Evolutionary conservation across 2,797 vertebrate species (phyloP).

Genomic region (Crax fasciolata): DNA sequence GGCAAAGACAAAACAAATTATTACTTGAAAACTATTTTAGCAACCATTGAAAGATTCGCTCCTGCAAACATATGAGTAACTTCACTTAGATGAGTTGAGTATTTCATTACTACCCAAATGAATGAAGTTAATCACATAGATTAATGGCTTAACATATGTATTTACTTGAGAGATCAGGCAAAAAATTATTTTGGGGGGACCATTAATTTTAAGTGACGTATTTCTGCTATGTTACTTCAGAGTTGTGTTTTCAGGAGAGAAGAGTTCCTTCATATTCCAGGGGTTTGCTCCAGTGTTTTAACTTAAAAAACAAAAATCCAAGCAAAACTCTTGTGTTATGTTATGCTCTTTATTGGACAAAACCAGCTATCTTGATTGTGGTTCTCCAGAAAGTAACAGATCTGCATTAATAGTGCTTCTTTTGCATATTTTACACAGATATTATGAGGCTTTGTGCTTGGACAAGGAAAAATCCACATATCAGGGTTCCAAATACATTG

Average conservation of each 20-base stretch:
- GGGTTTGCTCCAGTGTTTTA: rapidly evolving
- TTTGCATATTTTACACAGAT: background rate
- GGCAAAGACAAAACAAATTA: background rate
- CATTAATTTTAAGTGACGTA: background rate
- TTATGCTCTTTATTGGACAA: background rate
- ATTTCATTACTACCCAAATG: background rate
- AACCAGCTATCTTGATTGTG: background rate
- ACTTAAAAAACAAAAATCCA: background rate
- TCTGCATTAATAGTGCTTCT: background rate
- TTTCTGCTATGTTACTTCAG: background rate
- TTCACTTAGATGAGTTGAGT: background rate
- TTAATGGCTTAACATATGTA: background rate
- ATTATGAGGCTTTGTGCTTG: background rate
- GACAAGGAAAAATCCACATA: background rate
- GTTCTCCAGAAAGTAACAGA: background rate
- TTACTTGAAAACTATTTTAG: background rate
- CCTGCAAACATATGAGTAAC: background rate
- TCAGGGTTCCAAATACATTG: background rate
- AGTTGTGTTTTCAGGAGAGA: background rate
- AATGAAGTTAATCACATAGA: constrained; percentile 17
- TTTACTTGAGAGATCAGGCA: constrained; percentile 24
- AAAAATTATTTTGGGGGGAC: background rate
- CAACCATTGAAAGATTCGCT: background rate
- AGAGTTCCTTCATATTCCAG: background rate
- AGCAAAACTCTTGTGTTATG: background rate